phyloP scores from a whole-genome alignment of 2,888 invertebrate genomes.

The Bellardia pandia region DNA sequence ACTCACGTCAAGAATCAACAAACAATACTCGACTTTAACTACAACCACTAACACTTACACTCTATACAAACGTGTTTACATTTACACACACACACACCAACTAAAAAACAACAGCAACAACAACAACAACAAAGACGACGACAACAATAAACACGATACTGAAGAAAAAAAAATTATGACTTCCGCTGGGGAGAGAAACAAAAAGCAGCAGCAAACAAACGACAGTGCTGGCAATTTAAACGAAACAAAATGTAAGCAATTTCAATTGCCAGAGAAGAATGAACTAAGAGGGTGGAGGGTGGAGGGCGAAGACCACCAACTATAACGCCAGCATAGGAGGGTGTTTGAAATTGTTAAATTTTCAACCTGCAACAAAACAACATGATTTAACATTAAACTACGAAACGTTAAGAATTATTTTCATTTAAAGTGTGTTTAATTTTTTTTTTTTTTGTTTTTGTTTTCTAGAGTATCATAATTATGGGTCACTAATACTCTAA shows the following conservation, averaged over 20 bases:
- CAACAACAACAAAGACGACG: slow-evolving; percentile 33
- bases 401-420: slow-evolving; percentile 33
- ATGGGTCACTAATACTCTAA: slow-evolving; percentile 67
- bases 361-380: slow-evolving; percentile 52
- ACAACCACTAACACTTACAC: slow-evolving; percentile 54
- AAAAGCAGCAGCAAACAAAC: slow-evolving; percentile 15
- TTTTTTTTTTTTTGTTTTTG: slow-evolving; percentile 48
- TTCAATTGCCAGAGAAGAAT: neutral
- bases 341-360: slow-evolving; percentile 46
- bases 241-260: slow-evolving; percentile 43
- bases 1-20: slow-evolving; percentile 71
- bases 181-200: slow-evolving; percentile 57
- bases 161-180: slow-evolving; percentile 63
- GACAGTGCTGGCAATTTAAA: slow-evolving; percentile 32
- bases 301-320: slow-evolving; percentile 12
- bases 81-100: slow-evolving; percentile 13
- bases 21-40: slow-evolving; percentile 66
- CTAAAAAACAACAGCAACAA: slow-evolving; percentile 22
- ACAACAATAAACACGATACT: slow-evolving; percentile 49
- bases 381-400: slow-evolving; percentile 65
- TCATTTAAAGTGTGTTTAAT: neutral
- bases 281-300: slow-evolving; percentile 2
- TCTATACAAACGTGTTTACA: slow-evolving; percentile 27
- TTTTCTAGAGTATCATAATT: slow-evolving; percentile 43
- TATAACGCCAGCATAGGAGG: slow-evolving; percentile 29